Base-by-base conservation (phyloP, 2,888 invertebrate genomes). In the Agapetus fuscipes region DNA sequence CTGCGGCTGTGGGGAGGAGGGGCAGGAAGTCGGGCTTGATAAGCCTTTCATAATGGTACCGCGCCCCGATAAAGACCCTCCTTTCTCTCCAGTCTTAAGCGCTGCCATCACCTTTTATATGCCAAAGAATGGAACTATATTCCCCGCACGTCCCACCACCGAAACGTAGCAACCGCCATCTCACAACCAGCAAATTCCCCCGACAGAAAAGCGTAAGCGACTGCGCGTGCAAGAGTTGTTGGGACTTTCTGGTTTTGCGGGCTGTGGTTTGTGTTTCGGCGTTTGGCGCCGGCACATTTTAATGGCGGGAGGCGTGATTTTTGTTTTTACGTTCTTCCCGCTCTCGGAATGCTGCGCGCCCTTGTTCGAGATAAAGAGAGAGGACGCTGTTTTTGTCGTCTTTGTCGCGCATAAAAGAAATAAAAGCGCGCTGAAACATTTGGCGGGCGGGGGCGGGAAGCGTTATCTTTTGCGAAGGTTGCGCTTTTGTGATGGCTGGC, bases 21-120 rank as follows among this genome's bases (percentile, higher is more conserved):
- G 39, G 24, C 43, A 35, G 49, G 48, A 49, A 46, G 59, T 55
- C 54, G 48, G 56, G 49, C 62, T 35, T 66, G 69, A 70, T 70
- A 69, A 69, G 67, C 67, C 60, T 51, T 59, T 46, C 66, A 66
- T 69, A 69, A 70, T 69, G 69, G 69, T 64, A 57, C 52, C 51
- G 55, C 31, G 47, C 39, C 46, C 58, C 59, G 66, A 68, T 68
- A 71, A 66, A 66, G 62, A 60, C 66, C 66, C 66, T 66, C 68
- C 66, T 66, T 68, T 64, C 66, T 65, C 64, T 64, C 64, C 61
- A 44, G 43, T 46, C 46, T 48, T 45, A 48, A 44, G 45, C 43
- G 55, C 55, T 56, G 63, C 43, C 49, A 44, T 48, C 48, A 42
- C 41, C 46, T 46, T 48, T 48, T 45, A 49, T 48, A 43, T 34